Evolutionary conservation across 2,113 vertebrate species (phyloP).

Genomic region (Ochotona curzoniae): DNA sequence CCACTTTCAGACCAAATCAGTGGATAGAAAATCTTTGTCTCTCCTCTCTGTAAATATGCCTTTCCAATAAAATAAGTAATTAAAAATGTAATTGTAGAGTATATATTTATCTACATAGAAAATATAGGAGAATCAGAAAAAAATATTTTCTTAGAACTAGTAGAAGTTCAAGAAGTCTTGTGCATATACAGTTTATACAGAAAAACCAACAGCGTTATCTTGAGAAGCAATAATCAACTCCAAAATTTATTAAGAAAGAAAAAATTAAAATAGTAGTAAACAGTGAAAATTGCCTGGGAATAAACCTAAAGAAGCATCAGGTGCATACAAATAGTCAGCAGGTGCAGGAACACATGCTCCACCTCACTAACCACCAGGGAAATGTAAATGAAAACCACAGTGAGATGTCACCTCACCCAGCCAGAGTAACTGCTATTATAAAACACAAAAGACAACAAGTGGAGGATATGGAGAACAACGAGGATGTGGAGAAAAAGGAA

Average conservation of each 20-base stretch:
- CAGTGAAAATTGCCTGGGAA: neutral
- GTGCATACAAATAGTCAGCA: neutral
- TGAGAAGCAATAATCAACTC: slow-evolving; percentile 9
- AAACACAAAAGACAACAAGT: neutral
- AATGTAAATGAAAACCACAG: neutral
- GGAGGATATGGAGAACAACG: neutral
- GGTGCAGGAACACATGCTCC: neutral
- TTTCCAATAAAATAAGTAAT: too few species aligned
- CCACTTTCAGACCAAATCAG: too few species aligned
- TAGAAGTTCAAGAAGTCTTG: neutral
- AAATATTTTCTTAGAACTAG: neutral
- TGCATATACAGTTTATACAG: slow-evolving; percentile 7
- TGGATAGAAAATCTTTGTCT: too few species aligned
- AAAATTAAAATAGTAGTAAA: neutral
- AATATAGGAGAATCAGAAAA: neutral
- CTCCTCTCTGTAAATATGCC: too few species aligned
- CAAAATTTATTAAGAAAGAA: slow-evolving; percentile 14
- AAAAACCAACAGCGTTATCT: slow-evolving; percentile 26
- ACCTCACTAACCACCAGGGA: neutral
- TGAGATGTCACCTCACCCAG: neutral
- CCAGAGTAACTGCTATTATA: neutral
- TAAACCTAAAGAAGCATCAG: slow-evolving; percentile 15
- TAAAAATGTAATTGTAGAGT: neutral
- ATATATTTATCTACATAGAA: neutral
- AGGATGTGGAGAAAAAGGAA: neutral